Evolutionary conservation across 2,797 vertebrate genomes (phyloP), one percentile per base, ranked within the genome.

Genomic region (Sus cebifrons): DNA sequence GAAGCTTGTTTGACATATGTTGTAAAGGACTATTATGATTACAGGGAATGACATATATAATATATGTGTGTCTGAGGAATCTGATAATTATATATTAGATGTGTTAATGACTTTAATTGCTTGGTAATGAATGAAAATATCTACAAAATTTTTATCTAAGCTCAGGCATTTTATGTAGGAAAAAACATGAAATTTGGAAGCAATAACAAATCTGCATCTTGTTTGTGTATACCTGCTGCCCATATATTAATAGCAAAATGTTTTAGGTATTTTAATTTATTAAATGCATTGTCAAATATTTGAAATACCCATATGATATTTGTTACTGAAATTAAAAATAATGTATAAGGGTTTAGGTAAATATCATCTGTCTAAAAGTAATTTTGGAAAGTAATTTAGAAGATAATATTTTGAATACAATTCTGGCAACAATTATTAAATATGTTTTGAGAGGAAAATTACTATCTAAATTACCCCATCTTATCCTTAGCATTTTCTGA

Each of bases 261-360:
- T 96, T 62, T 94, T 1, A 0, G 21, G 36, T 20, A 71, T 84
- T 52, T 79, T 84, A 75, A 84, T 86, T 71, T 67, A 94, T 77
- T n/a, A 62, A 91, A 58, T 71, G 25, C 90, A 78, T 86, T 95
- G 49, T 82, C 81, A 32, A 93, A 73, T 91, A 29, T 89, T 94
- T 36, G 71, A 67, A 74, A 84, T 93, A 73, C 58, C 8, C 87
- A 92, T 89, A 58, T 95, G 79, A 95, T 97, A 97, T 97, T 98
- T 97, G 71, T 96, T 97, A 8, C 71, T 97, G 79, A 97, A 92
- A 70, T 95, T 29, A 85, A 96, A 97, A 96, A 96, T 97, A 0
- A 85, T 95, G 44, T 68, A 65, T 94, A 64, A 88, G 87, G 58
- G 68, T 83, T 93, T 97, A 91, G 1, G 2, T 73, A 95, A 97